These are phyloP conservation scores for Liodrosophila aerea DNA, from an alignment of 2,888 invertebrate species.

Conservation along the genomic window DNA sequence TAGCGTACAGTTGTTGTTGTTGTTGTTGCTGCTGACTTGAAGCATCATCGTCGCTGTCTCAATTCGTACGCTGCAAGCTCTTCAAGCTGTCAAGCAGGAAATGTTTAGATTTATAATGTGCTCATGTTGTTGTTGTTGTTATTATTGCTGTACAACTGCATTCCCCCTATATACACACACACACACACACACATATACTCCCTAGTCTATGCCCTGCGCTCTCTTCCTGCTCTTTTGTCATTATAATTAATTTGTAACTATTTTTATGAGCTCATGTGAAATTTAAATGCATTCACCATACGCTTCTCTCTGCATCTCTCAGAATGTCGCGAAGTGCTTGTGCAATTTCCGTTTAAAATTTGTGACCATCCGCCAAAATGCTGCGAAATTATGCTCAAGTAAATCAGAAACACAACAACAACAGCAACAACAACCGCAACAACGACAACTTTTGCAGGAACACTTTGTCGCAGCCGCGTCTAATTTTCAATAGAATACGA, in stretches of 20 bases:
- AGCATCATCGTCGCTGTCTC: slow-evolving; percentile 67
- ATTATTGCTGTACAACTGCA: slow-evolving; percentile 40
- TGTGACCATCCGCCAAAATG: slow-evolving; percentile 66
- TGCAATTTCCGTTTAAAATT: slow-evolving; percentile 77
- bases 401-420: slow-evolving; percentile 43
- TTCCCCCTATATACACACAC: slow-evolving; percentile 25
- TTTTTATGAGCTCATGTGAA: slow-evolving; percentile 78
- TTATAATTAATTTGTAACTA: slow-evolving; percentile 78
- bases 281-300: slow-evolving; percentile 67
- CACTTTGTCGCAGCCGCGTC: slow-evolving; percentile 10
- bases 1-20: slow-evolving; percentile 25
- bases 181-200: background rate
- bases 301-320: slow-evolving; percentile 3
- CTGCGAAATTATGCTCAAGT: slow-evolving; percentile 65
- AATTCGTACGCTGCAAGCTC: slow-evolving; percentile 59
- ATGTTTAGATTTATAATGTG: slow-evolving; percentile 76
- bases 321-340: slow-evolving; percentile 64
- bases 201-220: background rate
- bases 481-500: slow-evolving; percentile 71
- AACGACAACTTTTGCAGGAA: slow-evolving; percentile 34
- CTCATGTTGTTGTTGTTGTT: slow-evolving; percentile 43
- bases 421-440: no score
- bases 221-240: slow-evolving; percentile 57
- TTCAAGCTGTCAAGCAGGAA: slow-evolving; percentile 77
- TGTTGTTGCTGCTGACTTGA: slow-evolving; percentile 48